These are phyloP conservation scores for Diplogasteroides magnus DNA, from an alignment of 1,140 invertebrate species.

Conservation along the genomic window DNA sequence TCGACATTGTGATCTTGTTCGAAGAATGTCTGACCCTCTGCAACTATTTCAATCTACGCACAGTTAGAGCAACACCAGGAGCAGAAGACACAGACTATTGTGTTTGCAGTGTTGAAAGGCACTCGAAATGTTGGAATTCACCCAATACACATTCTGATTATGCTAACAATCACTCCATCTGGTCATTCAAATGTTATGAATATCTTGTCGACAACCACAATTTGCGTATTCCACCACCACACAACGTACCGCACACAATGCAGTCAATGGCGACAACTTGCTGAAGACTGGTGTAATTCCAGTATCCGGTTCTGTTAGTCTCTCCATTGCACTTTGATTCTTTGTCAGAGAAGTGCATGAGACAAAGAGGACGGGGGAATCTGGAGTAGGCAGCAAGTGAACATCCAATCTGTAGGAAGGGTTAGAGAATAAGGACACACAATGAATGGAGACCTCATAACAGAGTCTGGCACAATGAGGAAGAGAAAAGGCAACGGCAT, in stretches of 20 bases:
- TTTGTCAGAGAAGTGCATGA: constrained; percentile 42
- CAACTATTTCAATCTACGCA: too few species aligned
- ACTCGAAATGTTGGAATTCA: too few species aligned
- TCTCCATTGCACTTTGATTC: constrained; percentile 12
- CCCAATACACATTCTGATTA: too few species aligned
- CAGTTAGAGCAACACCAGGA: too few species aligned
- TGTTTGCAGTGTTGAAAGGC: neutral
- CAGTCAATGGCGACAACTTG: constrained; percentile 48
- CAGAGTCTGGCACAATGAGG: constrained; percentile 46
- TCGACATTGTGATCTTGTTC: neutral
- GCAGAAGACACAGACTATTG: neutral
- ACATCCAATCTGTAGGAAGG: constrained; percentile 32
- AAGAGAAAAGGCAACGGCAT: constrained; percentile 40
- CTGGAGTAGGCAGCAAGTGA: constrained; percentile 49
- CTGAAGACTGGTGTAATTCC: constrained; percentile 45
- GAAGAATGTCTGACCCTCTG: constrained; percentile 1
- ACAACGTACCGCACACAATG: constrained; percentile 38
- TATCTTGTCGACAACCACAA: too few species aligned
- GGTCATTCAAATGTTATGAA: too few species aligned
- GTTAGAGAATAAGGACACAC: too few species aligned
- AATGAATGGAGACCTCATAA: constrained; percentile 25
- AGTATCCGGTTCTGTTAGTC: constrained; percentile 17
- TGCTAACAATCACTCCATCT: too few species aligned
- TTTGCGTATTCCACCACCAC: neutral
- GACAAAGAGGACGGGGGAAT: constrained; percentile 51